phyloP scores from a whole-genome alignment of 2,888 invertebrate species.

The Leucania comma region DNA sequence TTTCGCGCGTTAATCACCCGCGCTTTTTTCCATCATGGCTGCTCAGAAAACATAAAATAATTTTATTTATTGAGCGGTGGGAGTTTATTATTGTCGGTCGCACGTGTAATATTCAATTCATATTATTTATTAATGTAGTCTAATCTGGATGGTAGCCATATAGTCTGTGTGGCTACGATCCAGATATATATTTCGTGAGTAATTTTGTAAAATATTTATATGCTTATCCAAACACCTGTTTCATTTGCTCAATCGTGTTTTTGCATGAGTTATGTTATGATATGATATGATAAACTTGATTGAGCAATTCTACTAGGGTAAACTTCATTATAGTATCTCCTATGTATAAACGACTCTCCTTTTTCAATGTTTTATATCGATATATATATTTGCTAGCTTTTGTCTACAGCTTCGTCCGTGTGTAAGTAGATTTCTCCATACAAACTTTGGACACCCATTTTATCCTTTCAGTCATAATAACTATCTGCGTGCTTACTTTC shows the following conservation, averaged over 20 bases:
- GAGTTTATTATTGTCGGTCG: slow-evolving; percentile 45
- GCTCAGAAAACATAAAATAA: slow-evolving; percentile 28
- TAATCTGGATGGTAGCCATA: neutral
- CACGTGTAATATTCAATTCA: slow-evolving; percentile 42
- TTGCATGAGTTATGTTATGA: slow-evolving; percentile 3
- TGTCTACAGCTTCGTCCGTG: too few relatives aligned
- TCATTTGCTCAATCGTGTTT: neutral
- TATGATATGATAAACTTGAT: slow-evolving; percentile 6
- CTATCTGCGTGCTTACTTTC: too few relatives aligned
- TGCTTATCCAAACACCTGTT: slow-evolving; percentile 19
- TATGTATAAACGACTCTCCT: neutral
- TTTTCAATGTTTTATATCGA: neutral
- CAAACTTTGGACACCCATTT: too few relatives aligned
- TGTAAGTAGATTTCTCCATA: too few relatives aligned
- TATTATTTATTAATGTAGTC: slow-evolving; percentile 39
- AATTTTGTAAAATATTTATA: slow-evolving; percentile 15
- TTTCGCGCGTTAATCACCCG: slow-evolving; percentile 34
- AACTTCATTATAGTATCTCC: neutral
- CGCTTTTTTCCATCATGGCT: slow-evolving; percentile 34
- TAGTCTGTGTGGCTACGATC: slow-evolving; percentile 17
- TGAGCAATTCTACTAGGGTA: neutral
- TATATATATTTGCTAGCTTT: too few relatives aligned
- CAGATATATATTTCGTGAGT: slow-evolving; percentile 25
- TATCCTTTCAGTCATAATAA: too few relatives aligned
- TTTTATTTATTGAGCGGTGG: slow-evolving; percentile 40